phyloP scores from a whole-genome alignment of 2,888 invertebrate genomes.

The Oscheius sp. region DNA sequence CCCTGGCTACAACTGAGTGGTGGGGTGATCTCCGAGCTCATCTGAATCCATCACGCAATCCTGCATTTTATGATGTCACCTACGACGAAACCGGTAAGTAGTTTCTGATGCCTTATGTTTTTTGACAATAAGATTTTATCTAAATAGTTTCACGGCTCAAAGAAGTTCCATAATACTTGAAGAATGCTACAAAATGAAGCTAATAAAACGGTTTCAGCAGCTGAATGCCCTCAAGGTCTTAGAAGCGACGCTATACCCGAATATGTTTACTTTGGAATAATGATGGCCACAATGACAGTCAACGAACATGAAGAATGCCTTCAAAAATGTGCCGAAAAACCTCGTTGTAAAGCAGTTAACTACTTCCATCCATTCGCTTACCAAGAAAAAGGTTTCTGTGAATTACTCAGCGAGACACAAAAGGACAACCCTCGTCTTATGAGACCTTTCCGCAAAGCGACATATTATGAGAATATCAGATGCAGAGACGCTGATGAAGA shows the following conservation, averaged over 20 bases:
- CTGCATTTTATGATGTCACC: slow-evolving; percentile 71
- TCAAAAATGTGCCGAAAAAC: slow-evolving; percentile 63
- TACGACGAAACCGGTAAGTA: slow-evolving; percentile 70
- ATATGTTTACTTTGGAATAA: slow-evolving; percentile 71
- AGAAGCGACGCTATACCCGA: slow-evolving; percentile 71
- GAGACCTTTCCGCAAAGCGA: slow-evolving; percentile 70
- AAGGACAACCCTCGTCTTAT: slow-evolving; percentile 71
- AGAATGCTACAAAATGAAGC: too few relatives aligned
- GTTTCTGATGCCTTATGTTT: not conserved
- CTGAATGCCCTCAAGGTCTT: slow-evolving; percentile 69
- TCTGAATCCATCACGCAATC: slow-evolving; percentile 65
- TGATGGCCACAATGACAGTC: slow-evolving; percentile 68
- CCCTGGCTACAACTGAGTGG: slow-evolving; percentile 70
- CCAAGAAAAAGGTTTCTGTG: slow-evolving; percentile 71
- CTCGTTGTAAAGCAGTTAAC: slow-evolving; percentile 70
- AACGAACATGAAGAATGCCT: slow-evolving; percentile 67
- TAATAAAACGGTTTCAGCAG: slow-evolving; percentile 36
- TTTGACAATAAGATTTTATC: not conserved
- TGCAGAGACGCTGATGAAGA: slow-evolving; percentile 63
- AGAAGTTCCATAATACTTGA: not conserved
- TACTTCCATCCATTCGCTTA: slow-evolving; percentile 69
- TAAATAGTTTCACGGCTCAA: not conserved
- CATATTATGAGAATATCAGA: slow-evolving; percentile 71
- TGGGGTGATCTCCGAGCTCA: slow-evolving; percentile 72
- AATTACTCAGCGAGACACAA: slow-evolving; percentile 69